Evolutionary conservation across 2,888 invertebrate species (phyloP), one percentile per base, ranked within the genome.

Genomic region (Steromphala cineraria): DNA sequence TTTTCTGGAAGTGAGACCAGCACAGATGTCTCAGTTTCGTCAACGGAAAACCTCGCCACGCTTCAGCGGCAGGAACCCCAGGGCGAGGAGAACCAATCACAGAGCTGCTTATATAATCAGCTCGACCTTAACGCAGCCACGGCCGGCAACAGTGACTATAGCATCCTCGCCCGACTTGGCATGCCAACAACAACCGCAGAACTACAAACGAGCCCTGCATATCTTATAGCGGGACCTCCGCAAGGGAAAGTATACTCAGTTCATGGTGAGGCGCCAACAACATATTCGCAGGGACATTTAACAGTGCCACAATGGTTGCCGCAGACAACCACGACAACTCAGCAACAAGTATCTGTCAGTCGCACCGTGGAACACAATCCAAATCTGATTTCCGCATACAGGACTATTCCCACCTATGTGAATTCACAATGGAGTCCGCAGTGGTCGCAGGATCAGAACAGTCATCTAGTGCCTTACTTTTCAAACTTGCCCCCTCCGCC

Each of bases 1-100:
- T 94, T 96, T 87, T 96, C 97, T 88, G 97, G 97, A 53, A 97
- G 97, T 92, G 97, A 97, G 94, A 97, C 97, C 5, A 92, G 92
- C 85, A 92, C 92, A 17, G 97, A 97, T 94, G 96, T 97, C 81
- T 97, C 97, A 17, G 87, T 92, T 75, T 97, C 97, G 3, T 97
- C 97, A 19, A 97, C 96, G 88, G 97, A 98, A 94, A 98, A 97
- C 94, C 94, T 98, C 85, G 97, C 91, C 21, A 87, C 88, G 1
- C 87, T 87, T 31, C 88, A 87, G 67, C 95, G 98, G 53, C 97
- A 97, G 91, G 98, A 98, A 92, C 98, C 98, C 0, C 98, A 98
- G 93, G 98, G 98, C 0, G 97, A 98, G 93, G 98, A 98, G 93
- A 90, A 90, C 74, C 87, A 88, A 40, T 78, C 88, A 3, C 85